Conservation (phyloP, 2,888 invertebrate species). For the Nephrotoma guestfalica region DNA sequence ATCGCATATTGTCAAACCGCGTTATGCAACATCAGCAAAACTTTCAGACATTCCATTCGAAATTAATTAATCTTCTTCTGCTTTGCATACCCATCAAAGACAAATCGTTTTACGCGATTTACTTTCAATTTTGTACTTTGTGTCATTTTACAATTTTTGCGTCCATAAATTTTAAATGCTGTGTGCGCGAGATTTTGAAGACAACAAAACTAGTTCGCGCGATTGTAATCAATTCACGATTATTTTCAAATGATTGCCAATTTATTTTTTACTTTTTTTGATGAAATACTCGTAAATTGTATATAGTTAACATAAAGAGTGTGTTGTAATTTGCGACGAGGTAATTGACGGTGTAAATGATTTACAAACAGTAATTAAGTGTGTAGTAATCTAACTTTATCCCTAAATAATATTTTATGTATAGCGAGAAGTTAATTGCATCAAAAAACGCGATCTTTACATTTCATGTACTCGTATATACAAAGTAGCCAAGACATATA, state of each 20-base stretch:
- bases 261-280: background rate
- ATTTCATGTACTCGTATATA: background rate
- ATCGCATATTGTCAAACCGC: background rate
- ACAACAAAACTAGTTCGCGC: background rate
- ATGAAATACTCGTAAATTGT: background rate
- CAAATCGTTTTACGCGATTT: background rate
- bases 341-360: background rate
- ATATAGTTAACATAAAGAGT: background rate
- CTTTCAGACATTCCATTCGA: background rate
- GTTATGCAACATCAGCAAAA: background rate
- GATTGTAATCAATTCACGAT: background rate
- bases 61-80: background rate
- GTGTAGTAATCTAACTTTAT: background rate
- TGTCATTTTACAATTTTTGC: too few species aligned
- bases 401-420: background rate
- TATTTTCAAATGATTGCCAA: background rate
- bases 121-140: background rate
- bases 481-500: background rate
- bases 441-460: background rate
- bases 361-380: background rate
- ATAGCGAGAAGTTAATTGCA: background rate
- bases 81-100: background rate
- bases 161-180: background rate
- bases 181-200: background rate
- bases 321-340: background rate